Conservation (phyloP, 2,888 invertebrate species). For the Drosophila parthenogenetica region DNA sequence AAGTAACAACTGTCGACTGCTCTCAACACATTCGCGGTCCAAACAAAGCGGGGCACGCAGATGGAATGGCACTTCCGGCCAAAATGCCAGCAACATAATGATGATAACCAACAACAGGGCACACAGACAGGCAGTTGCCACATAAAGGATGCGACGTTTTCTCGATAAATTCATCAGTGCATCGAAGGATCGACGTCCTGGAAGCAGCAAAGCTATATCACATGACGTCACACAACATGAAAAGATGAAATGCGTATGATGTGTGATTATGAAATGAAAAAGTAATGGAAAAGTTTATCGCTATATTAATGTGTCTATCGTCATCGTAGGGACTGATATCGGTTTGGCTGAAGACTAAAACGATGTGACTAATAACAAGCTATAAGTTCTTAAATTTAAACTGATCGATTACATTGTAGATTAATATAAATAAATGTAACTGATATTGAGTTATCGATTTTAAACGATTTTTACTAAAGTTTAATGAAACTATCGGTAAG, state of each 20-base stretch:
- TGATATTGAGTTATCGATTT: too few relatives aligned
- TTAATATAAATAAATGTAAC: too few relatives aligned
- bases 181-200: slow-evolving; percentile 82
- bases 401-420: too few relatives aligned
- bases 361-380: too few relatives aligned
- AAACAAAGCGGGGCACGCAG: slow-evolving; percentile 83
- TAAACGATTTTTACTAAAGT: too few relatives aligned
- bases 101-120: slow-evolving; percentile 82
- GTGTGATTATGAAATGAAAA: slow-evolving; percentile 25
- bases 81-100: slow-evolving; percentile 82
- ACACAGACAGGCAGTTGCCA: slow-evolving; percentile 82
- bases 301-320: not conserved
- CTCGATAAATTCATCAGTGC: slow-evolving; percentile 82
- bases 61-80: slow-evolving; percentile 84
- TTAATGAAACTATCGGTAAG: too few relatives aligned
- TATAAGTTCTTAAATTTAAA: too few relatives aligned
- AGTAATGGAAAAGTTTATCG: not conserved
- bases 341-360: too few relatives aligned
- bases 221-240: slow-evolving; percentile 5
- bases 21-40: slow-evolving; percentile 83
- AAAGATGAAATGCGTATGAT: slow-evolving; percentile 32
- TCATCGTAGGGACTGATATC: not conserved
- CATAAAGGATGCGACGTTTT: slow-evolving; percentile 82
- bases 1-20: slow-evolving; percentile 83
- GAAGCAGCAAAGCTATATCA: slow-evolving; percentile 77